phyloP scores from a whole-genome alignment of 2,888 invertebrate species.

The Petrolisthes manimaculis region DNA sequence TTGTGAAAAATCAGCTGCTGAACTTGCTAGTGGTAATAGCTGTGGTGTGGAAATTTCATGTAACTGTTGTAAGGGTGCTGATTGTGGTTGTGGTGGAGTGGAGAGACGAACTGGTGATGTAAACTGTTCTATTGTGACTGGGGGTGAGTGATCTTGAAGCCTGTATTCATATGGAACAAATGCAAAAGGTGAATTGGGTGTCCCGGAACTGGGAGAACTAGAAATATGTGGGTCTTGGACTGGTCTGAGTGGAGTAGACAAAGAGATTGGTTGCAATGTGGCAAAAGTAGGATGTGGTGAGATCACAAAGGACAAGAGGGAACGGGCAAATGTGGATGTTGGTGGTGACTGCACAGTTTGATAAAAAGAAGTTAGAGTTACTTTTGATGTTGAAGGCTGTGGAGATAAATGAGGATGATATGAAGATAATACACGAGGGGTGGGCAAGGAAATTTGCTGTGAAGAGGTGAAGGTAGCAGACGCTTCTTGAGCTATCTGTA shows the following conservation, averaged over 20 bases:
- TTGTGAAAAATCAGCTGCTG: not conserved
- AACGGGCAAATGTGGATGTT: constrained; percentile 1
- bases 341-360: too few species aligned
- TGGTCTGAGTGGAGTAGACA: not conserved
- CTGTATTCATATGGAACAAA: not conserved
- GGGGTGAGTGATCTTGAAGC: too few species aligned
- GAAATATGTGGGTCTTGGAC: too few species aligned
- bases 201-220: not conserved
- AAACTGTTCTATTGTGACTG: not conserved
- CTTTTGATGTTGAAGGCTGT: too few species aligned
- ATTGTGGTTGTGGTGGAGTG: not conserved
- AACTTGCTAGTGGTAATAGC: not conserved
- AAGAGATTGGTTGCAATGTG: not conserved
- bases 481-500: too few species aligned
- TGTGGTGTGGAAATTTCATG: not conserved
- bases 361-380: too few species aligned
- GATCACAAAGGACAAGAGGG: not conserved
- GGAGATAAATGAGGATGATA: too few species aligned
- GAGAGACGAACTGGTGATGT: not conserved
- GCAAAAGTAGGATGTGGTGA: not conserved
- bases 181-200: not conserved
- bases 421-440: too few species aligned
- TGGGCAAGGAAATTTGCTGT: too few species aligned
- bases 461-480: too few species aligned
- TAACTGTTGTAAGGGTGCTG: not conserved